Evolutionary conservation across 2,888 invertebrate genomes (phyloP).

Genomic region (Elmis aenea): DNA sequence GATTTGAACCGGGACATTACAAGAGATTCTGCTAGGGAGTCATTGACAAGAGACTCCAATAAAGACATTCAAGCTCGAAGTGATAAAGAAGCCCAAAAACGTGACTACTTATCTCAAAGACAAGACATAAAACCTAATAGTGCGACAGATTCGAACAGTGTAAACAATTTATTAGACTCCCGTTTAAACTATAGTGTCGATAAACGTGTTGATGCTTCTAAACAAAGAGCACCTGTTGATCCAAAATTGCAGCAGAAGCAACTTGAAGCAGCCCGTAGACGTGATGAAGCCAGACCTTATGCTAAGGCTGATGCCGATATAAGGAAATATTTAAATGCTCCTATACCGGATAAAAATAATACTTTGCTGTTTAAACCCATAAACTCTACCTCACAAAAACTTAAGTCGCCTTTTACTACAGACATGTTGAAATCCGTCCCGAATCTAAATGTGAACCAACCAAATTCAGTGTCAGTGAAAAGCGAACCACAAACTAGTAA

Average conservation of each 20-base stretch:
- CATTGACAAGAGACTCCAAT: conserved; percentile 4
- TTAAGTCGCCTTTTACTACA: conserved; percentile 37
- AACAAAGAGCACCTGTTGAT: conserved; percentile 24
- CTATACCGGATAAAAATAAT: conserved; percentile 34
- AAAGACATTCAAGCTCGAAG: conserved; percentile 30
- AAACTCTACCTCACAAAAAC: conserved; percentile 42
- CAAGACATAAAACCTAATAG: conserved; percentile 31
- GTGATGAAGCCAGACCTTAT: conserved; percentile 31
- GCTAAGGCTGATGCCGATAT: conserved; percentile 35
- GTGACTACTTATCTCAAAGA: conserved; percentile 32
- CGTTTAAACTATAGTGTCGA: conserved; percentile 28
- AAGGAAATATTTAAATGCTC: conserved; percentile 35
- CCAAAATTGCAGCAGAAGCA: conserved; percentile 29
- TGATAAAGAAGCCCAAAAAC: conserved; percentile 25
- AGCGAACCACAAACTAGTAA: conserved; percentile 14
- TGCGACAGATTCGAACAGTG: conserved; percentile 28
- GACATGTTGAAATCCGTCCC: conserved; percentile 41
- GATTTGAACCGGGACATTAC: too few species aligned
- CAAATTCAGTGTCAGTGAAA: conserved; percentile 5
- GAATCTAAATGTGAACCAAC: conserved; percentile 19
- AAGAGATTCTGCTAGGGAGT: too few species aligned
- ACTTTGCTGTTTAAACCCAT: conserved; percentile 34
- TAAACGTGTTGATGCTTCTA: conserved; percentile 24
- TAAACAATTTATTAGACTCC: conserved; percentile 19
- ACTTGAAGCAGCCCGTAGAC: conserved; percentile 28